Conservation (phyloP, 2,888 invertebrate genomes). For the Rutpela maculata region DNA sequence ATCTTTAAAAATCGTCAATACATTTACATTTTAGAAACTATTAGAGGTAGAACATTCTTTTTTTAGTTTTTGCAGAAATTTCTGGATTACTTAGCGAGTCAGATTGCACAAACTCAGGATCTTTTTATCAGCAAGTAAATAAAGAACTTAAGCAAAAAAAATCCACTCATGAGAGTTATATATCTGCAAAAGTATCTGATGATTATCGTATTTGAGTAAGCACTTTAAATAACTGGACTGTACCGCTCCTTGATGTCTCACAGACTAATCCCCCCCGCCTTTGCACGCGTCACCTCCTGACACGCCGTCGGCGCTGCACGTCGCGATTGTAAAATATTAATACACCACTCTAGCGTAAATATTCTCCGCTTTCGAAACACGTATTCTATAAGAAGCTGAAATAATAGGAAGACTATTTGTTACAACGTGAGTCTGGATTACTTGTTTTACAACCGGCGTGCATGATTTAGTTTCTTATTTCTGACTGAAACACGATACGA, state of each 20-base stretch:
- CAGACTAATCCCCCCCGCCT: background rate
- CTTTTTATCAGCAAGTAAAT: no score
- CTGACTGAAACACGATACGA: conserved; percentile 11
- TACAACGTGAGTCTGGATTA: conserved; percentile 45
- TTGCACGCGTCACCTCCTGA: conserved; percentile 39
- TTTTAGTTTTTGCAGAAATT: no score
- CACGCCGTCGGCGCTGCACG: conserved; percentile 43
- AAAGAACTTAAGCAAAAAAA: no score
- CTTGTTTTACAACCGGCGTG: conserved; percentile 46
- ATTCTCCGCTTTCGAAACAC: conserved; percentile 52
- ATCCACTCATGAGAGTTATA: no score
- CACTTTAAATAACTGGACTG: conserved; percentile 22
- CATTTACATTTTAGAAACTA: no score
- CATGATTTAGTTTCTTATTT: conserved; percentile 44
- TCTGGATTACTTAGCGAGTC: no score
- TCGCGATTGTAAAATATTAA: conserved; percentile 58
- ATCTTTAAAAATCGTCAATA: no score
- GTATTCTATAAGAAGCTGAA: conserved; percentile 59
- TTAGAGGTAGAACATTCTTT: no score
- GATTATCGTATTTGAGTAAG: background rate
- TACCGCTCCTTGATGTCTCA: background rate
- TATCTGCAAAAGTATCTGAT: no score
- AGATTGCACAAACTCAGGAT: no score
- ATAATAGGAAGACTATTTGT: conserved; percentile 59
- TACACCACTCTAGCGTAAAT: conserved; percentile 55